These are phyloP conservation scores for Zaprionus taronus DNA, from an alignment of 1,140 invertebrate species.

Conservation along the genomic window DNA sequence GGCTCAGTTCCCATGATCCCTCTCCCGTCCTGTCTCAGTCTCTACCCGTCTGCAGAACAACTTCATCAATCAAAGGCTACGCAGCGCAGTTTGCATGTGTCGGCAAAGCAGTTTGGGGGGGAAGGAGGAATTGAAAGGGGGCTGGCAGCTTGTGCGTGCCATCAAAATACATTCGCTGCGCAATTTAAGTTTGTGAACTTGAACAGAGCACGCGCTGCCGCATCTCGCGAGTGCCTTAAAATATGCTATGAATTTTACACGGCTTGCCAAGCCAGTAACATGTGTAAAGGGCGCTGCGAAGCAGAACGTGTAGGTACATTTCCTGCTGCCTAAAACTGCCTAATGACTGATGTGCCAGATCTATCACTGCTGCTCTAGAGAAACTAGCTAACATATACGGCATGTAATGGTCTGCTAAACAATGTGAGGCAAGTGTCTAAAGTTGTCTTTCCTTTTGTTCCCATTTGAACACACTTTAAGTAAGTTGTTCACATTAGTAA, in stretches of 20 bases:
- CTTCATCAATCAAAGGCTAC: conserved; percentile 75
- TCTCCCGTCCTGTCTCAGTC: neutral
- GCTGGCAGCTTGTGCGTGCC: conserved; percentile 48
- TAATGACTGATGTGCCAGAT: conserved; percentile 27
- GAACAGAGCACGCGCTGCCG: conserved; percentile 64
- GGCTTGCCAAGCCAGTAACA: conserved; percentile 19
- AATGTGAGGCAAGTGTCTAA: neutral
- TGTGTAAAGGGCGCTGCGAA: neutral
- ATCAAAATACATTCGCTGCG: conserved; percentile 45
- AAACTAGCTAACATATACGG: neutral
- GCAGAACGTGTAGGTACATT: neutral
- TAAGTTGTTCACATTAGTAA: neutral
- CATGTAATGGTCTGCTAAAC: neutral
- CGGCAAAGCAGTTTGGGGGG: conserved; percentile 6
- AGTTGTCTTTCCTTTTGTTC: neutral
- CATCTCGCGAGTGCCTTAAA: conserved; percentile 49
- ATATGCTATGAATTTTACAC: conserved; percentile 57
- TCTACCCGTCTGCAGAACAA: conserved; percentile 21
- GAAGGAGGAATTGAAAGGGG: neutral
- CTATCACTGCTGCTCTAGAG: conserved; percentile 30
- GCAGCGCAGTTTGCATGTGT: conserved; percentile 40
- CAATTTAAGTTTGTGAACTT: conserved; percentile 77
- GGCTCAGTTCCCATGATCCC: neutral
- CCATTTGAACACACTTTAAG: neutral
- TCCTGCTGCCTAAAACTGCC: neutral